Conservation (phyloP, 2,113 vertebrate species). For the Syrrhaptes paradoxus region DNA sequence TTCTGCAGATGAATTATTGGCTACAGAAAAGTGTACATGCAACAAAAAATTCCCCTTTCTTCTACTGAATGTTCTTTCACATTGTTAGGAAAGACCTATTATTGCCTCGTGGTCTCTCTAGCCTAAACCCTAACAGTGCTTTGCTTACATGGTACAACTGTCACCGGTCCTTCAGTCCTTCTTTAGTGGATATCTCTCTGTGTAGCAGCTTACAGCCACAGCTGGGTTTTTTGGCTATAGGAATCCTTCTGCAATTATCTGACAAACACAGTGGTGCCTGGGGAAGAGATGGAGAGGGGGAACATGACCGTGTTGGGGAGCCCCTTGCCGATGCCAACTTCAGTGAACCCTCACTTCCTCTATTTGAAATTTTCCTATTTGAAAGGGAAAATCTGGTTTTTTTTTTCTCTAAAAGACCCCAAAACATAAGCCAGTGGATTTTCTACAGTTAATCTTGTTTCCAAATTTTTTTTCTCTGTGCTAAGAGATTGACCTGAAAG, state of each 20-base stretch:
- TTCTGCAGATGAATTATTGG: not conserved
- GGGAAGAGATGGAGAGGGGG: not conserved
- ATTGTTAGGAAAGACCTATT: not conserved
- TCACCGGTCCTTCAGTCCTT: not conserved
- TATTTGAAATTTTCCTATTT: not conserved
- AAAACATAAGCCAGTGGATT: not conserved
- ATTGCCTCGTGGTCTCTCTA: not conserved
- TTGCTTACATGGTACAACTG: not conserved
- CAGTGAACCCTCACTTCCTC: not conserved
- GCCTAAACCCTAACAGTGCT: not conserved
- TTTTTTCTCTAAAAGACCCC: not conserved
- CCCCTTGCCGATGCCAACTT: not conserved
- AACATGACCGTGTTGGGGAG: not conserved
- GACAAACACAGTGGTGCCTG: not conserved
- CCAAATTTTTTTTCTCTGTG: not conserved
- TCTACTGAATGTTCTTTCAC: not conserved
- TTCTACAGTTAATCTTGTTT: conserved; percentile 26
- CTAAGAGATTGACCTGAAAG: conserved; percentile 61
- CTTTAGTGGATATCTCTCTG: not conserved
- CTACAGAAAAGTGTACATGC: not conserved
- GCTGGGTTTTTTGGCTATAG: not conserved
- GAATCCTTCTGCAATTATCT: not conserved
- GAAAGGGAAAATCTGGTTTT: not conserved
- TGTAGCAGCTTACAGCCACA: not conserved
- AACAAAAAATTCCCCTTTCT: not conserved